These are phyloP conservation scores for Pyrgilauda ruficollis DNA, from an alignment of 2,113 vertebrate species.

Conservation along the genomic window DNA sequence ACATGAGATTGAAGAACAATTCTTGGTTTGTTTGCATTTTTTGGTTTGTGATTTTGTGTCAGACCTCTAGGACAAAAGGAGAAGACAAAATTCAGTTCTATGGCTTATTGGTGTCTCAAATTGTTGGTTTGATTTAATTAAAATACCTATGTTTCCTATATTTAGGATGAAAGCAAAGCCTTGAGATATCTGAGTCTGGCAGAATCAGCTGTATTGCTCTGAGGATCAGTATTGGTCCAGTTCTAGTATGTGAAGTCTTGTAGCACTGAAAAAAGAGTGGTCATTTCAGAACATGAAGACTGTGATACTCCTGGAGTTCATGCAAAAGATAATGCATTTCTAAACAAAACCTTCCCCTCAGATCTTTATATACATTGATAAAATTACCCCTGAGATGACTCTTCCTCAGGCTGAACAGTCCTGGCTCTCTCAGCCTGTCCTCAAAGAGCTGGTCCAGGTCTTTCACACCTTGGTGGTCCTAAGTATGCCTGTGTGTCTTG, in stretches of 20 bases:
- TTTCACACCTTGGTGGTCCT: not conserved
- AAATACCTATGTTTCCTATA: not conserved
- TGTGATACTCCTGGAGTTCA: not conserved
- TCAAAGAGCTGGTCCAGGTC: not conserved
- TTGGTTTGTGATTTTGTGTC: not conserved
- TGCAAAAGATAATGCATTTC: not conserved
- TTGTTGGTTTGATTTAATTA: not conserved
- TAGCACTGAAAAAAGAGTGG: not conserved
- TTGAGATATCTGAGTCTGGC: not conserved
- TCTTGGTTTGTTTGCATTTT: not conserved
- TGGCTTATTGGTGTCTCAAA: not conserved
- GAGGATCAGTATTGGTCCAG: not conserved
- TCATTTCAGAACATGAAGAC: not conserved
- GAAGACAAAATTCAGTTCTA: not conserved
- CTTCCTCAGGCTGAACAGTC: not conserved
- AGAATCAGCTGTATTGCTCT: not conserved
- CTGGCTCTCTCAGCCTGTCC: not conserved
- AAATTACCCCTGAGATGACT: rapidly evolving
- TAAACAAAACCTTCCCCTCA: not conserved
- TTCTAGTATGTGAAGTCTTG: not conserved
- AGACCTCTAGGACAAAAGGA: not conserved
- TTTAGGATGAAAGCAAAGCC: not conserved
- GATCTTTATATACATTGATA: not conserved
- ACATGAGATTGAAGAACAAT: not conserved
- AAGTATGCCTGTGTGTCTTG: not conserved